Conservation (phyloP, 2,888 invertebrate genomes). For the Acleris laterana region DNA sequence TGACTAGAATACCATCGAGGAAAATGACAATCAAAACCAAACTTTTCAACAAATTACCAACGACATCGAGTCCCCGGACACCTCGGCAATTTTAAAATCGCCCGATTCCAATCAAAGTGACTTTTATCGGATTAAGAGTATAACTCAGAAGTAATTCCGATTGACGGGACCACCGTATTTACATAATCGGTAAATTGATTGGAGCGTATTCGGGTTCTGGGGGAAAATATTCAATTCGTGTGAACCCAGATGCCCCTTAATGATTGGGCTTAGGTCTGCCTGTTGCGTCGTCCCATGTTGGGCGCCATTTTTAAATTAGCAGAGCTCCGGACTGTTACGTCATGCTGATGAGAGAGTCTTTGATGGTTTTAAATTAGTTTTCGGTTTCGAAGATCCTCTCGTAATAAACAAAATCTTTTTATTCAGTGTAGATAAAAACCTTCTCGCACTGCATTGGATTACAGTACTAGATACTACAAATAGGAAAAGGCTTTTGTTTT, state of each 20-base stretch:
- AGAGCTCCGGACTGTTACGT: conserved; percentile 9
- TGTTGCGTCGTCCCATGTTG: conserved; percentile 23
- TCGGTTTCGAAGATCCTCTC: too few relatives aligned
- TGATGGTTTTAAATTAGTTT: not conserved
- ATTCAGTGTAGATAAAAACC: too few relatives aligned
- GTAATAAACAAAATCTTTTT: too few relatives aligned
- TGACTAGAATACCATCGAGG: not conserved
- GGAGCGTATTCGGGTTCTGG: conserved; percentile 28
- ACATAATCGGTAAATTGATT: conserved; percentile 38
- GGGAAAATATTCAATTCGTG: conserved; percentile 29
- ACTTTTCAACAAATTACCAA: conserved; percentile 20
- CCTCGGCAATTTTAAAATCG: conserved; percentile 32
- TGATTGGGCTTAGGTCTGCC: conserved; percentile 19
- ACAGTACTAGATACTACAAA: too few relatives aligned
- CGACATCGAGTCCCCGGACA: conserved; percentile 12
- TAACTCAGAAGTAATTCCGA: conserved; percentile 35
- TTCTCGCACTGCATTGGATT: too few relatives aligned
- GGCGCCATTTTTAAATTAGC: conserved; percentile 27
- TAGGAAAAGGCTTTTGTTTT: too few relatives aligned
- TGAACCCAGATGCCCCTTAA: conserved; percentile 20
- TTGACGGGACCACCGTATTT: conserved; percentile 35
- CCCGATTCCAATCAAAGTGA: conserved; percentile 37
- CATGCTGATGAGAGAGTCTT: conserved; percentile 7
- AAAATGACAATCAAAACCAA: conserved; percentile 12
- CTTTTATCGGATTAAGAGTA: conserved; percentile 37